Evolutionary conservation across 2,888 invertebrate species (phyloP), one percentile per base, ranked within the genome.

Genomic region (Scelioninae gen. 1): DNA sequence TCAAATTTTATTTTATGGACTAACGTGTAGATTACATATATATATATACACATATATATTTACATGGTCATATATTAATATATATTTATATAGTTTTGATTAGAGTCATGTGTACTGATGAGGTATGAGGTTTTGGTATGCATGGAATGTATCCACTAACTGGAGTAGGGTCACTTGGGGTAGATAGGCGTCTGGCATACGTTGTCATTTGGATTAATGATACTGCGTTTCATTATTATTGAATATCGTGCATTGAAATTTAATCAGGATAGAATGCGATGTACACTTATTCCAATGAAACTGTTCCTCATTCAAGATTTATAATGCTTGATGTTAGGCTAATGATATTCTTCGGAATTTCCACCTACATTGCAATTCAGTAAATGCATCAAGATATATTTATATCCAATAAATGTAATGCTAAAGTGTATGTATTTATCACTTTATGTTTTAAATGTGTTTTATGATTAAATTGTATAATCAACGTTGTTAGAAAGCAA

Each of bases 141-240:
- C 78, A 78, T 78, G 78, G 71, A 77, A 68, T 76, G 76, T 8
- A 77, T 58, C 58, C n/a, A 51, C 38, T 76, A 34, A 66, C 23
- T 66, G 38, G 65, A 65, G 66, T 66, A 76, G 58, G 66, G 75
- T 76, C 66, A 66, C 51, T 76, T 66, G 47, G 55, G 63, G 45
- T 72, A 72, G 62, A 53, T 43, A 10, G 38, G n/a, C n/a, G n/a
- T 58, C 49, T 43, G 34, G 34, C 23, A 13, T 51, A 60, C 40
- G 60, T 60, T 40, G 60, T 51, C 16, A 47, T 63, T 49, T 63
- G 11, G 58, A 45, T n/a, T 34, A 45, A 68, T 53, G 29, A 45
- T 31, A 62, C 23, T 38, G 32, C 15, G 34, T 55, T 55, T 55
- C 29, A 55, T 15, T 34, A 55, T 55, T 55, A 40, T 40, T 58